phyloP scores from a whole-genome alignment of 2,797 vertebrate species.

The Lepilemur septentrionalis region DNA sequence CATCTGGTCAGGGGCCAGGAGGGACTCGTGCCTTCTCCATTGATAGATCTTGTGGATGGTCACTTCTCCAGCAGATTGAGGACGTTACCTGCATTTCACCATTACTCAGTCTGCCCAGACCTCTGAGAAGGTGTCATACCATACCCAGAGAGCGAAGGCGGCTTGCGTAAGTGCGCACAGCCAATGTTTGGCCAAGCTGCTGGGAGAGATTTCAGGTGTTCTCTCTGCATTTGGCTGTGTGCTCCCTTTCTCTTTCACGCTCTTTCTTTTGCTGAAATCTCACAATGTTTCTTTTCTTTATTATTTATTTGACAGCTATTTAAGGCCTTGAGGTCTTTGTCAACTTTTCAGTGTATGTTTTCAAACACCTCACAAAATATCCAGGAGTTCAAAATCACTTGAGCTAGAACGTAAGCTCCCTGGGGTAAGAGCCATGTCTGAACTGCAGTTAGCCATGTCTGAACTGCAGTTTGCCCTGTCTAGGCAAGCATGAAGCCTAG shows the following conservation, averaged over 20 bases:
- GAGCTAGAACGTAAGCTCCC: neutral
- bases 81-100: neutral
- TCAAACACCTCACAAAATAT: neutral
- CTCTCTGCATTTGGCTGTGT: neutral
- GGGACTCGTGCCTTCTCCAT: neutral
- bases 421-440: neutral
- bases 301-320: neutral
- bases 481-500: neutral
- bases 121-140: neutral
- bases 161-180: neutral
- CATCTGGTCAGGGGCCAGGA: neutral
- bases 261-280: neutral
- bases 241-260: neutral
- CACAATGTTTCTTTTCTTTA: neutral
- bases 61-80: neutral
- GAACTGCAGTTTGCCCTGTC: neutral
- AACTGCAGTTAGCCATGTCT: neutral
- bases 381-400: no score
- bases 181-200: neutral
- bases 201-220: no score
- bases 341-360: neutral
- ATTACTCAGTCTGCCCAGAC: neutral
- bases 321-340: neutral
- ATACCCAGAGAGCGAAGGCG: neutral
- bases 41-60: neutral